Evolutionary conservation across 2,113 vertebrate genomes (phyloP).

Genomic region (Percina caprodes): DNA sequence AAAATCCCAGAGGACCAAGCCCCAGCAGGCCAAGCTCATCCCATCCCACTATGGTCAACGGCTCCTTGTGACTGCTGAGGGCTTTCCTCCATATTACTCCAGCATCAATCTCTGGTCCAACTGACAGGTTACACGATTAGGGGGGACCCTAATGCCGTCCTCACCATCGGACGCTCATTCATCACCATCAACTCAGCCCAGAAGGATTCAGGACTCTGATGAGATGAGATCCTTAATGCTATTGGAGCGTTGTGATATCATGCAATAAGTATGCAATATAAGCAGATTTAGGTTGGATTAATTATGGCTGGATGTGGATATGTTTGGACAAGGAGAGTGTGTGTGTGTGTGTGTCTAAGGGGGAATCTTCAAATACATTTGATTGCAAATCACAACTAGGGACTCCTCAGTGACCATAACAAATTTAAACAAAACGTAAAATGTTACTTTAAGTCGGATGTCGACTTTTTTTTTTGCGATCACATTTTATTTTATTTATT

Average conservation of each 20-base stretch:
- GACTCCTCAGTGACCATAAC: background rate
- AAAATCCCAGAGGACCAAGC: slow-evolving; percentile 51
- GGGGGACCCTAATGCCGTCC: slow-evolving; percentile 66
- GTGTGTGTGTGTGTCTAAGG: background rate
- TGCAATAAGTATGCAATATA: slow-evolving; percentile 29
- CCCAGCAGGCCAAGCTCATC: slow-evolving; percentile 4
- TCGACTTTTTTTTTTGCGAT: background rate
- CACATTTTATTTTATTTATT: too few relatives aligned
- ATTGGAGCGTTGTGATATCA: slow-evolving; percentile 52
- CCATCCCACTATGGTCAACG: background rate
- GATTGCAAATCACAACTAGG: too few relatives aligned
- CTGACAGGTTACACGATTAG: slow-evolving; percentile 81
- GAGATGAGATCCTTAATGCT: slow-evolving; percentile 54
- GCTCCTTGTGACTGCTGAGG: background rate
- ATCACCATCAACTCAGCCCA: slow-evolving; percentile 67
- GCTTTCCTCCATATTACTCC: slow-evolving; percentile 31
- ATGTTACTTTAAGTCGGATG: background rate
- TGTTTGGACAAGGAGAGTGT: slow-evolving; percentile 1
- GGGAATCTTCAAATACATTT: background rate
- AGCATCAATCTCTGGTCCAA: slow-evolving; percentile 76
- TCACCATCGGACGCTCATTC: slow-evolving; percentile 63
- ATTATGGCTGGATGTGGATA: slow-evolving; percentile 10
- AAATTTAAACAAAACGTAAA: too few relatives aligned
- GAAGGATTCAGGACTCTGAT: slow-evolving; percentile 28
- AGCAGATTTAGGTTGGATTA: slow-evolving; percentile 28